Evolutionary conservation across 2,888 invertebrate species (phyloP).

Genomic region (Nephrocerus scutellatus): DNA sequence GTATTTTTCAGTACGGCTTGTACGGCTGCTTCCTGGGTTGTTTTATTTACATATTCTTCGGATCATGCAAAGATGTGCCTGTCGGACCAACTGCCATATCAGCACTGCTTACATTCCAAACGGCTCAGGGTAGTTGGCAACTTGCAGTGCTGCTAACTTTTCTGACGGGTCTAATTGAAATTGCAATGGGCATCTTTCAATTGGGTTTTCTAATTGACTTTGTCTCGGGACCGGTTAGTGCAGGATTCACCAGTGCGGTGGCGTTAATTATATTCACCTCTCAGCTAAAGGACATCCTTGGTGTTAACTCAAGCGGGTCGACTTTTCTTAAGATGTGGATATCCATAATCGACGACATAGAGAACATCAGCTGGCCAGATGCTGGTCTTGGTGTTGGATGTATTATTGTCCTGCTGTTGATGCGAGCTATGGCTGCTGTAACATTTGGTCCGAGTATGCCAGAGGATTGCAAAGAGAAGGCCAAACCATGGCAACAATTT

Average conservation of each 20-base stretch:
- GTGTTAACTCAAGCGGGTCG: constrained; percentile 63
- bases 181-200: constrained; percentile 75
- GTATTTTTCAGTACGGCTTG: constrained; percentile 72
- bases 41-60: constrained; percentile 81
- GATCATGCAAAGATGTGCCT: constrained; percentile 87
- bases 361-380: constrained; percentile 64
- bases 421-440: constrained; percentile 67
- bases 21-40: constrained; percentile 89
- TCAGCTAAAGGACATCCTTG: constrained; percentile 77
- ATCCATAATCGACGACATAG: constrained; percentile 62
- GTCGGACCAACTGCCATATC: constrained; percentile 91
- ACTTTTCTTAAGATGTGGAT: constrained; percentile 77
- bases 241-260: constrained; percentile 84
- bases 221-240: constrained; percentile 82
- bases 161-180: constrained; percentile 65
- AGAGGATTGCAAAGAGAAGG: constrained; percentile 49
- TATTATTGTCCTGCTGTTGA: constrained; percentile 63
- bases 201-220: constrained; percentile 84
- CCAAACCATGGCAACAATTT: constrained; percentile 53
- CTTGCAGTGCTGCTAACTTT: constrained; percentile 68
- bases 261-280: constrained; percentile 83
- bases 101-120: constrained; percentile 77
- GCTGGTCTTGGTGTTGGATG: constrained; percentile 67
- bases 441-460: constrained; percentile 58
- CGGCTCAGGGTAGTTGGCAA: constrained; percentile 59